A percentile compares a stretch with the other conserved stretches of the same genome.
These are phyloP conservation scores for Hylaeus anthracinus DNA, from an alignment of 1,140 invertebrate genomes.

Conservation along the genomic window DNA sequence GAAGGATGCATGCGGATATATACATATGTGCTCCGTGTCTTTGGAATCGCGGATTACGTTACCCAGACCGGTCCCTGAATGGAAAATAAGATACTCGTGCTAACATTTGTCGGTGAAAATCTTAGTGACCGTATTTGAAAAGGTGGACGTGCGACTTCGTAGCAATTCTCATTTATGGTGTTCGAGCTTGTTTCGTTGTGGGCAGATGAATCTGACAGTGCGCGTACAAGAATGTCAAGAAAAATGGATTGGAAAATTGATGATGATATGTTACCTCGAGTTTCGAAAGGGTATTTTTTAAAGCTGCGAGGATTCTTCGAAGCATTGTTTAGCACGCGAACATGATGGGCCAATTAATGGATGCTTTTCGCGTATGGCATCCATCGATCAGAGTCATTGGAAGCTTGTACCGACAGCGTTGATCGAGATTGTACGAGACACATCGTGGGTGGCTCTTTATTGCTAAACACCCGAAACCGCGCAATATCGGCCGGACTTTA, in stretches of 20 bases:
- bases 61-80: background rate
- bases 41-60: background rate
- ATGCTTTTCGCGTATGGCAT: background rate
- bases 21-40: background rate
- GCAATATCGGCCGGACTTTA: constrained; percentile 72
- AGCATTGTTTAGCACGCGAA: no score
- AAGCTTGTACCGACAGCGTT: background rate
- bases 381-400: background rate
- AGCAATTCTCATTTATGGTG: no score
- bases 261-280: no score
- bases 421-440: constrained; percentile 59
- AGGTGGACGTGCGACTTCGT: no score
- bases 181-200: no score
- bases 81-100: background rate
- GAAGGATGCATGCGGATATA: background rate
- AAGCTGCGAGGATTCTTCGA: no score
- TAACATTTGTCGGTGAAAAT: background rate
- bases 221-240: no score
- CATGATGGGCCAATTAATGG: no score
- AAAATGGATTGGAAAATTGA: no score
- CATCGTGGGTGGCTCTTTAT: constrained; percentile 70
- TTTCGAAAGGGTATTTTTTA: no score
- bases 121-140: background rate
- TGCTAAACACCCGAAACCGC: constrained; percentile 74
- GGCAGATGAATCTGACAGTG: no score